Evolutionary conservation across 2,888 invertebrate species (phyloP), one percentile per base, ranked within the genome.

Genomic region (Chrysodeixis includens): DNA sequence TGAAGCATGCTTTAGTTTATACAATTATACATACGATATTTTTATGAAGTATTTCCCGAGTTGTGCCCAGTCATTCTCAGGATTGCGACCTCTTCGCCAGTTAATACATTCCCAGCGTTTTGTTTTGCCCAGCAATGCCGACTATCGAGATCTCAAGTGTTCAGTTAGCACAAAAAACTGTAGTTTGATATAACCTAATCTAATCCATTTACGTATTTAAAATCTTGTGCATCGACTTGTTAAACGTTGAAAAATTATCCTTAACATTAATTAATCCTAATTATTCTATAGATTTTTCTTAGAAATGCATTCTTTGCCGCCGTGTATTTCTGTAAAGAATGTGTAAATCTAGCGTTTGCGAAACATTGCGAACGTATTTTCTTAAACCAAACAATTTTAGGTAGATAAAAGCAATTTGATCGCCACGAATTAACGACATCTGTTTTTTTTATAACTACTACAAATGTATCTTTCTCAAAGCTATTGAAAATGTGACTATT

Each of bases 121-220:
- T 66, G 3, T 56, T 76, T 76, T 66, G 69, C 49, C 78, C 79
- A 79, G 75, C 77, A 79, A 79, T 73, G 70, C 64, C 60, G 40
- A n/a, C 66, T 73, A 69, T 73, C 76, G 80, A 78, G 81, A 81
- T 81, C 74, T 76, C 52, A 65, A 66, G 64, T 73, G 57, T 67
- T 53, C 62, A 68, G 40, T 67, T 72, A 77, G 77, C 79, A 77
- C 74, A 68, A 62, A 62, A n/a, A 72, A 62, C 62, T 70, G 68
- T 69, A 44, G 30, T 66, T 68, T 74, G 66, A 65, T 75, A 70
- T 53, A 72, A 65, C 53, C 71, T 82, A 78, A 56, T 66, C 71
- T 79, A 75, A 82, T 65, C 73, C 74, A 75, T 77, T 81, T 82
- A 80, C 82, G 80, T 82, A 82, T 81, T 79, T 70, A 67, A 76